phyloP scores from a whole-genome alignment of 2,113 vertebrate genomes.

The Columba livia region DNA sequence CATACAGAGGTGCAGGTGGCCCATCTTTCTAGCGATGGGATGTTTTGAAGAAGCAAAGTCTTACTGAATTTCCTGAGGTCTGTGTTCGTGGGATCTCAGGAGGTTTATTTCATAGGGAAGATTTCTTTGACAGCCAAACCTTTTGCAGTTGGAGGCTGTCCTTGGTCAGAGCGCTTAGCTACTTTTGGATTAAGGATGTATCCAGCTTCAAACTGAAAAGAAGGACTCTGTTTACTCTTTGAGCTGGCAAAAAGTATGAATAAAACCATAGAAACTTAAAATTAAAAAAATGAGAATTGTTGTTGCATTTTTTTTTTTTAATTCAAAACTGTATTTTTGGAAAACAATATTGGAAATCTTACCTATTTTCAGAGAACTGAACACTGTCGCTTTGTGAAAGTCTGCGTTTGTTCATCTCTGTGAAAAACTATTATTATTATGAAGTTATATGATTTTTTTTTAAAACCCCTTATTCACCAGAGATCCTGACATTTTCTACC shows the following conservation, averaged over 20 bases:
- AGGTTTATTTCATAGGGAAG: background rate
- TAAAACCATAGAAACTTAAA: background rate
- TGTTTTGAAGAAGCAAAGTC: background rate
- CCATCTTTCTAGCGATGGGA: background rate
- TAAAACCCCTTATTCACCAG: background rate
- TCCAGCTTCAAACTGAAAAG: background rate
- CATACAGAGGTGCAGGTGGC: background rate
- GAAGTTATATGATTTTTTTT: background rate
- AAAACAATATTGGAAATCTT: background rate
- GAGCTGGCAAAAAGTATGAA: background rate
- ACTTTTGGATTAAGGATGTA: background rate
- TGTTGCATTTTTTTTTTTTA: background rate
- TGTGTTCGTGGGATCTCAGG: background rate
- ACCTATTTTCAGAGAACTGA: background rate
- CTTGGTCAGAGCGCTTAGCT: background rate
- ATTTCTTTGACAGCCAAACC: background rate
- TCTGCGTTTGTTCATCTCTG: background rate
- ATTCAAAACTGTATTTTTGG: background rate
- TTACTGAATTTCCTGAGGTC: background rate
- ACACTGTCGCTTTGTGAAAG: background rate
- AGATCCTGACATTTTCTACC: background rate
- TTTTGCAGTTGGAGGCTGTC: background rate
- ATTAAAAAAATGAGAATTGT: background rate
- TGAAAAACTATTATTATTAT: background rate
- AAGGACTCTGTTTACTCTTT: background rate